phyloP scores from a whole-genome alignment of 2,888 invertebrate genomes.

The Scaptomyza reducta region DNA sequence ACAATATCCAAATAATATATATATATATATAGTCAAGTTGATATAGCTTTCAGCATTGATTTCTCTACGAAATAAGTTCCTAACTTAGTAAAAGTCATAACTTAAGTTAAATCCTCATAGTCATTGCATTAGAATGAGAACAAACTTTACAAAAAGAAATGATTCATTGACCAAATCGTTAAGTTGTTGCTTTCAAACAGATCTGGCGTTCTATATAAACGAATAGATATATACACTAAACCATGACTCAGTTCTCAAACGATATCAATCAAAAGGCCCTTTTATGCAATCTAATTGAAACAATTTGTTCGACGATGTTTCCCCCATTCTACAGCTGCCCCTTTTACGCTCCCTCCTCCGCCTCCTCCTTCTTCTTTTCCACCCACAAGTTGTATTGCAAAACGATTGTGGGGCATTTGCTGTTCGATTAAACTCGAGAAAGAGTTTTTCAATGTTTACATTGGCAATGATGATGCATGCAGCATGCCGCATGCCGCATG shows the following conservation, averaged over 20 bases:
- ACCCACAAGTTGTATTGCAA: slow-evolving; percentile 27
- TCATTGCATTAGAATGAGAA: background rate
- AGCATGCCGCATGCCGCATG: slow-evolving; percentile 4
- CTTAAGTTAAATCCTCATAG: background rate
- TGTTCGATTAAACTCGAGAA: slow-evolving; percentile 51
- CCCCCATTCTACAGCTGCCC: background rate
- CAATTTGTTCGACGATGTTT: background rate
- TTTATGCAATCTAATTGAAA: slow-evolving; percentile 38
- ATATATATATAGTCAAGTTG: too few relatives aligned
- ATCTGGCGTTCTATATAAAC: slow-evolving; percentile 3
- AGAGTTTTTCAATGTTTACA: slow-evolving; percentile 48
- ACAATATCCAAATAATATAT: too few relatives aligned
- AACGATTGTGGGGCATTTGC: slow-evolving; percentile 40
- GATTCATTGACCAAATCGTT: slow-evolving; percentile 18
- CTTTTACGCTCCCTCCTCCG: too few relatives aligned
- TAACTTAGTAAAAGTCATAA: background rate
- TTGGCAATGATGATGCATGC: slow-evolving; percentile 20
- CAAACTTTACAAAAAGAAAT: slow-evolving; percentile 9
- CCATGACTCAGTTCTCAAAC: slow-evolving; percentile 19
- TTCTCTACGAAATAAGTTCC: background rate
- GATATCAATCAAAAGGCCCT: slow-evolving; percentile 28
- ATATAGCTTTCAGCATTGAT: too few relatives aligned
- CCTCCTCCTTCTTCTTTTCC: background rate
- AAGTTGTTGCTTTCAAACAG: background rate
- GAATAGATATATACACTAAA: background rate